These are phyloP conservation scores for Iguana delicatissima DNA, from an alignment of 2,797 vertebrate species.

Conservation along the genomic window DNA sequence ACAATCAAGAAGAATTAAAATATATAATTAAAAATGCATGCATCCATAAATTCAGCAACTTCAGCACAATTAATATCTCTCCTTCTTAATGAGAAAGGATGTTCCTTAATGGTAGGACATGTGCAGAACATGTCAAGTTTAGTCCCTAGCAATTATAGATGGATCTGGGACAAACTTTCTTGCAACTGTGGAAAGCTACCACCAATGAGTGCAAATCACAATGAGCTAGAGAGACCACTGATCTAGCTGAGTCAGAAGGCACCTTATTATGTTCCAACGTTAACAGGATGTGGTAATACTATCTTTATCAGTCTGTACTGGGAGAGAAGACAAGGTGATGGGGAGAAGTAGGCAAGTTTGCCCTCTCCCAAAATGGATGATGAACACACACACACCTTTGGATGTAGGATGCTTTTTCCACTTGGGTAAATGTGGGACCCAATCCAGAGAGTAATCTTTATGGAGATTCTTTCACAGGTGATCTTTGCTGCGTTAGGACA, in stretches of 20 bases:
- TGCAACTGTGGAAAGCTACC: neutral
- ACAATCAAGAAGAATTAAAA: too few species aligned
- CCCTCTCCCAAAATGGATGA: neutral
- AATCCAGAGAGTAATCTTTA: neutral
- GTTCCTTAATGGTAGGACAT: neutral
- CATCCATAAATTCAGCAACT: too few species aligned
- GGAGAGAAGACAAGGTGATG: neutral
- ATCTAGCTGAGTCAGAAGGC: neutral
- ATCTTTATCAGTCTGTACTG: neutral
- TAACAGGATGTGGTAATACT: neutral
- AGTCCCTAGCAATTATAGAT: too few species aligned
- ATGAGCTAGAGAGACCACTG: neutral
- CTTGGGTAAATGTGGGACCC: neutral
- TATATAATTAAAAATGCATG: too few species aligned
- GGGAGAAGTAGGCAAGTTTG: neutral
- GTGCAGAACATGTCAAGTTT: too few species aligned
- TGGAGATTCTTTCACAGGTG: neutral
- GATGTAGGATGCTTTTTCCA: neutral
- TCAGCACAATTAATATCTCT: too few species aligned
- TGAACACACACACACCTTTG: too few species aligned
- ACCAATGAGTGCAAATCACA: too few species aligned
- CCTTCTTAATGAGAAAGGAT: neutral
- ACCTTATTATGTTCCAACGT: neutral
- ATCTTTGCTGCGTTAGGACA: neutral
- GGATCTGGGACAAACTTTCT: too few species aligned